phyloP scores from a whole-genome alignment of 2,888 invertebrate species.

The Strigamia transsilvanica region DNA sequence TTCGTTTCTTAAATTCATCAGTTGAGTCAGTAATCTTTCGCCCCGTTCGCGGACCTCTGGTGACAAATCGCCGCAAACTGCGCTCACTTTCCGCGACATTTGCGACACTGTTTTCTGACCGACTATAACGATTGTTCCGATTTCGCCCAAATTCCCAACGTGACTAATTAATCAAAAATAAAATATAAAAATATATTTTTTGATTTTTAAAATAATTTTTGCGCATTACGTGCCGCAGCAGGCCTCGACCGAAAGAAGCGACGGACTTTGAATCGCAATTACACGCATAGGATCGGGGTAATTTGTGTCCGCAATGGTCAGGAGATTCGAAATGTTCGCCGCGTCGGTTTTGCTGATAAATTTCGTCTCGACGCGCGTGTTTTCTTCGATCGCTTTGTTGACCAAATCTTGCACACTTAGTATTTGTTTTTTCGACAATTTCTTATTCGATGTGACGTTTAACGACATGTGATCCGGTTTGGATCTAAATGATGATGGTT shows the following conservation, averaged over 20 bases:
- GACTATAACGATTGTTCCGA: neutral
- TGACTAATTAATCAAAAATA: neutral
- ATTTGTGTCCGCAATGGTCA: neutral
- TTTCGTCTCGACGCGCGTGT: neutral
- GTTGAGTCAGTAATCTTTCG: neutral
- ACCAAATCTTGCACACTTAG: neutral
- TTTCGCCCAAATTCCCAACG: neutral
- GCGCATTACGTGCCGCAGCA: slow-evolving; percentile 1
- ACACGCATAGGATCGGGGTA: slow-evolving; percentile 1
- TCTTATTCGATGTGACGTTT: neutral
- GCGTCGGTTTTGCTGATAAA: neutral
- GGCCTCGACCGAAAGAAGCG: neutral
- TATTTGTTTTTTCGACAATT: neutral
- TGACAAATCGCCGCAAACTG: neutral
- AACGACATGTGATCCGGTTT: neutral
- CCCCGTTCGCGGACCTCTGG: neutral
- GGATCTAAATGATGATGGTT: neutral
- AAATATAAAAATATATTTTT: neutral
- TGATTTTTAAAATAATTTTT: neutral
- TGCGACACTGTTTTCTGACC: neutral
- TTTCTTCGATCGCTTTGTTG: neutral
- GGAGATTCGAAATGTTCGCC: neutral
- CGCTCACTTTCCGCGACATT: neutral
- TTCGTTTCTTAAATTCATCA: neutral
- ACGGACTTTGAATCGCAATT: neutral